Evolutionary conservation across 2,888 invertebrate genomes (phyloP).

Genomic region (Notocelia uddmanniana): DNA sequence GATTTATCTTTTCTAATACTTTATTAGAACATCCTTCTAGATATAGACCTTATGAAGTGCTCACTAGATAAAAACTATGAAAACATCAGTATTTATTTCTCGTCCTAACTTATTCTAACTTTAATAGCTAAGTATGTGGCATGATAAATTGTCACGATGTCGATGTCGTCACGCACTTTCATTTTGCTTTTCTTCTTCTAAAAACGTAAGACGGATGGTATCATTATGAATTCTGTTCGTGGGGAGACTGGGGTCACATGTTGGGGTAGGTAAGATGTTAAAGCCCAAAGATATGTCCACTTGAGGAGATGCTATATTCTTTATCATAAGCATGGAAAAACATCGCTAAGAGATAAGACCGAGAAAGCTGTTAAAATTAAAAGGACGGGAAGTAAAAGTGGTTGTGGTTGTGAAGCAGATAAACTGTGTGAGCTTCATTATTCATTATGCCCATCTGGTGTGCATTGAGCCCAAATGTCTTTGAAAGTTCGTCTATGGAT

Average conservation of each 20-base stretch:
- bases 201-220: not conserved
- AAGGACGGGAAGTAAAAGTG: constrained; percentile 44
- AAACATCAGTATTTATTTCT: no score
- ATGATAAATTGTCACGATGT: not conserved
- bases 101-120: no score
- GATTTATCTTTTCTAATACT: constrained; percentile 57
- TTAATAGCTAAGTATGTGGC: no score
- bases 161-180: not conserved
- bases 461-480: constrained; percentile 27
- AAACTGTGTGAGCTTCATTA: constrained; percentile 28
- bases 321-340: constrained; percentile 8
- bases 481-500: not conserved
- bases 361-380: constrained; percentile 42
- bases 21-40: not conserved
- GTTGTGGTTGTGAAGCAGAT: constrained; percentile 44
- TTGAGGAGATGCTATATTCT: not conserved
- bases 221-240: not conserved
- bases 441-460: constrained; percentile 43
- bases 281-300: not conserved
- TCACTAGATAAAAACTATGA: not conserved
- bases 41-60: no score
- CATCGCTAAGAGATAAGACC: constrained; percentile 29
- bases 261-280: not conserved
- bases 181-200: constrained; percentile 1
- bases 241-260: not conserved